Base-by-base conservation (phyloP, 2,888 invertebrate species). In the Lacanobia oleracea region DNA sequence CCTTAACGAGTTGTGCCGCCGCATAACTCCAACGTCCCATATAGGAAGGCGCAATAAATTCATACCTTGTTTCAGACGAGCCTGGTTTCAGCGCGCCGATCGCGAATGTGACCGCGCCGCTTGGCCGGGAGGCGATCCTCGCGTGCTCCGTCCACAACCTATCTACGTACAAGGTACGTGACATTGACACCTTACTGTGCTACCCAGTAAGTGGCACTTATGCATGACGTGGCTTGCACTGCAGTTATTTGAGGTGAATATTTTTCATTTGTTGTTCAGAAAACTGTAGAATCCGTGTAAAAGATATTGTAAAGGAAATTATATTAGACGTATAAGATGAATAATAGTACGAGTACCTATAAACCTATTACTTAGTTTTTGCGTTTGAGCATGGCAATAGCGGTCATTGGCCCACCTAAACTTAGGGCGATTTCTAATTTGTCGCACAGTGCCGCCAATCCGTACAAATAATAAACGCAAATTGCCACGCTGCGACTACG, bases 51-150 rank as follows among this genome's bases (percentile, higher is more conserved):
- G 57, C 67, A 75, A 81, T 82, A 79, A 81, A 77, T 77, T 61
- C 57, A 21, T 69, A 66, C 66, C 64, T 86, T 89, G 88, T 90
- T 92, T 86, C 97, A 98, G 97, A 97, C 94, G 97, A 97, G 94
- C 98, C 98, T 12, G 97, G 97, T 86, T 98, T 98, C 95, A 97
- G 97, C 88, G 97, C 97, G 72, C 98, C 98, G 67, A 98, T 98
- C 88, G 95, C 97, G 84, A 98, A 98, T 94, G 97, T 98, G 86
- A 98, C 98, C 10, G 97, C 97, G 14, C 97, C 98, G 18, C 97
- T 98, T 69, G 98, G 98, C 59, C 96, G 98, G 76, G 98, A 98
- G 93, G 98, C 98, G 9, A 97, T 97, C 66, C 96, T 98, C 66
- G 97, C 97, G 63, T 98, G 98, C 91, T 96, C 97, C 65, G 98